Evolutionary conservation across 2,888 invertebrate species (phyloP), one percentile per base, ranked within the genome.

Genomic region (Eueremaeus valkanovi): DNA sequence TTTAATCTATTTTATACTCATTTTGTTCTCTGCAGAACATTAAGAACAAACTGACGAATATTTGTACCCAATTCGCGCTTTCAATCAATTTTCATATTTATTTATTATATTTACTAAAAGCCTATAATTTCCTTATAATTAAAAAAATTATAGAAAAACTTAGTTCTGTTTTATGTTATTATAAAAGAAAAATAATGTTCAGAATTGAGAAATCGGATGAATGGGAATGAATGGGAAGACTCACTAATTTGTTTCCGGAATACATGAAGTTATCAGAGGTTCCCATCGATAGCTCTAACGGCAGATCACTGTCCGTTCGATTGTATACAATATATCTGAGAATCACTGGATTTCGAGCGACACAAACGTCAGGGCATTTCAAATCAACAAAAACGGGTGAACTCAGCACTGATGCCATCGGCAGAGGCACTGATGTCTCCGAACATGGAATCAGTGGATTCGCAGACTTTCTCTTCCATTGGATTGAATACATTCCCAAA

Each of bases 211-310:
- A n/a, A n/a, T n/a, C n/a, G n/a, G n/a, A n/a, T n/a, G n/a, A n/a
- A n/a, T n/a, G n/a, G n/a, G n/a, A n/a, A n/a, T n/a, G n/a, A n/a
- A n/a, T n/a, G n/a, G 8, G 16, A 49, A 3, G 18, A 49, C 36
- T 61, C 81, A 91, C 90, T 87, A 94, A 92, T 85, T 93, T 95
- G 82, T 94, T 93, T 1, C 96, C 96, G 77, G 95, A 90, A 85
- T 93, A 95, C 91, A 96, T 95, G 83, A 96, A 96, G 55, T 91
- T 91, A 83, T 96, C 95, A 76, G 89, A 91, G 9, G 90, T 89
- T 74, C 83, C 84, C 82, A 84, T 82, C 16, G 36, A 42, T 13
- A 74, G 16, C 29, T 74, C 74, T 27, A 68, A 33, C 8, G n/a
- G 21, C 29, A 74, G n/a, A n/a, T 74, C 74, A 27, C 21, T 21